Conservation (phyloP, 2,113 vertebrate genomes). For the Salvelinus namaycush region DNA sequence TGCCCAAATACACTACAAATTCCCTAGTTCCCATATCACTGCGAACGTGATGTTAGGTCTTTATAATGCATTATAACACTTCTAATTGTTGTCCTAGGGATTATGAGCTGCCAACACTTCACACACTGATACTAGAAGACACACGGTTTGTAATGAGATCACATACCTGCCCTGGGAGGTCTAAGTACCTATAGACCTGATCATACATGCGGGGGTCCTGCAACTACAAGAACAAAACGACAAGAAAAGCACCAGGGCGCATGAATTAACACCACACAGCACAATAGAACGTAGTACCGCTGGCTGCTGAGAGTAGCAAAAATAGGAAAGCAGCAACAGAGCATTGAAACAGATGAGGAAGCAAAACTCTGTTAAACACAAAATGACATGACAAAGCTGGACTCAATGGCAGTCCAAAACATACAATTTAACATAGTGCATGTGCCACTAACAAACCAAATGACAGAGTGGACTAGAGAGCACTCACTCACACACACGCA, state of each 20-base stretch:
- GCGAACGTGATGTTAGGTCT: not conserved
- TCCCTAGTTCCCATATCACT: not conserved
- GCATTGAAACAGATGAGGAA: not conserved
- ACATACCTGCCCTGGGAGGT: conserved; percentile 81
- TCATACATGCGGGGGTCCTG: conserved; percentile 79
- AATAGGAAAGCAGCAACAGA: not conserved
- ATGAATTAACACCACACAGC: not conserved
- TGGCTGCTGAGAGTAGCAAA: not conserved
- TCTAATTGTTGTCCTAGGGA: too few species aligned
- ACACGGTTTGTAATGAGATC: not conserved
- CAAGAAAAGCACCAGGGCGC: conserved; percentile 62
- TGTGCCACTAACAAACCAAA: too few species aligned
- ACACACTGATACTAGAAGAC: too few species aligned
- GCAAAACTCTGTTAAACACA: not conserved
- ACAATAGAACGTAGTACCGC: not conserved
- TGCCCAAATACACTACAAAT: too few species aligned
- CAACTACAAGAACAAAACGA: conserved; percentile 73
- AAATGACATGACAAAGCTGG: not conserved
- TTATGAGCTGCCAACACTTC: too few species aligned
- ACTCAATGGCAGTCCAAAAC: not conserved
- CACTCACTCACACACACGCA: not conserved
- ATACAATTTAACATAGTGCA: not conserved
- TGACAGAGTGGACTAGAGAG: too few species aligned
- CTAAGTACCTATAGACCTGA: conserved; percentile 82
- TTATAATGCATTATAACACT: not conserved